Evolutionary conservation across 2,113 vertebrate genomes (phyloP), one percentile per base, ranked within the genome.

Genomic region (Meleagris gallopavo): DNA sequence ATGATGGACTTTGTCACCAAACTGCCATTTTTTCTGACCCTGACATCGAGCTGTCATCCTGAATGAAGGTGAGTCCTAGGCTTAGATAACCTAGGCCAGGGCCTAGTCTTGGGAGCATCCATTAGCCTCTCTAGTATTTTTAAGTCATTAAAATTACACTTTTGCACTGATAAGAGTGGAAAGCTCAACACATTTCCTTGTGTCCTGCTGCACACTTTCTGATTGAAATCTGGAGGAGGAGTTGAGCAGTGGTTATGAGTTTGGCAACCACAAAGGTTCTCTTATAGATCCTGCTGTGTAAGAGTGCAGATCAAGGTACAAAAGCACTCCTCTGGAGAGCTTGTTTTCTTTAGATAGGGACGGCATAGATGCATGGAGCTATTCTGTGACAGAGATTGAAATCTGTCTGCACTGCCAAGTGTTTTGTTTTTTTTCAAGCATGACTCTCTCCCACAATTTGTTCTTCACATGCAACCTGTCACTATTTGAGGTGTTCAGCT

Each of bases 231-330:
- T 89, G 69, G 66, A 86, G 43, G 27, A 84, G 43, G 41, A 93
- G 85, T 66, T 89, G 77, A 94, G 71, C 79, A 91, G 61, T 3
- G 9, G 45, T 71, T 86, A 45, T 12, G 64, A 62, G 52, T 71
- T 83, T 91, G 93, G 58, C 57, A 88, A 73, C 30, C 79, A 78
- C 60, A 77, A 83, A 65, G 43, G 17, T 88, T 77, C 61, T 91
- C 86, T 90, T 52, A 77, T 71, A 75, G 83, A 69, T 57, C 69
- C 65, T 83, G 38, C 52, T 78, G 38, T 83, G 78, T 95, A 73
- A 89, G 52, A 57, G 65, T 72, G 60, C 67, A 71, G 86, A 91
- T 83, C 67, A 88, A 86, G 89, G 93, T 90, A 67, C 74, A 73
- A 84, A 94, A 79, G 7, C 20, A 50, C 52, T 70, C 19, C 34